Percentiles rank a stretch among this genome's conserved stretches.
These are phyloP conservation scores for Condylura cristata DNA, from an alignment of 2,113 vertebrate species.

Conservation along the genomic window DNA sequence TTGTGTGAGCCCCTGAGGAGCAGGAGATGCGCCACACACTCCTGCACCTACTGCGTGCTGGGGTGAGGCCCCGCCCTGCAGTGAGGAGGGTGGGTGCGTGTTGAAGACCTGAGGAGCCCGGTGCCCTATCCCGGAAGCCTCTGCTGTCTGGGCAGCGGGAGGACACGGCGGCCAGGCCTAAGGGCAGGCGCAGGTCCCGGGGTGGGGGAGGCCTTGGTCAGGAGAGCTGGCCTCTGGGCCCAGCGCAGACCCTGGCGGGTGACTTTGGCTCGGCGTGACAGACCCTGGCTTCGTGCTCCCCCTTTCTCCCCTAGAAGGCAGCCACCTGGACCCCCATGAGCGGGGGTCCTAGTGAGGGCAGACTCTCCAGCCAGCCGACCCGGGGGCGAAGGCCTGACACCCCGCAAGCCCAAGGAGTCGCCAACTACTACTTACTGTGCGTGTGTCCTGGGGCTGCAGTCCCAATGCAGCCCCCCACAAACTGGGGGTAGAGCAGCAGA, in stretches of 20 bases:
- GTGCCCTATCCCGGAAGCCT: not conserved
- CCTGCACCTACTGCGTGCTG: not conserved
- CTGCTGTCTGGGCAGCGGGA: not conserved
- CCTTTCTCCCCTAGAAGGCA: not conserved
- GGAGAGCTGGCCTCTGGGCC: not conserved
- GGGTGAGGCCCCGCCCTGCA: not conserved
- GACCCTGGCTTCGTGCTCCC: not conserved
- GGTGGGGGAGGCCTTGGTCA: not conserved
- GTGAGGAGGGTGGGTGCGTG: not conserved
- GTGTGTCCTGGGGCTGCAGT: too few relatives aligned
- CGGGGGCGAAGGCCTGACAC: not conserved
- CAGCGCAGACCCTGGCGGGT: not conserved
- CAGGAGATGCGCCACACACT: fast-evolving
- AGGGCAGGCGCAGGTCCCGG: not conserved
- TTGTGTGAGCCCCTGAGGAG: not conserved
- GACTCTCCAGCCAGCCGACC: not conserved
- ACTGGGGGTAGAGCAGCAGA: not conserved
- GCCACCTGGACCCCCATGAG: not conserved
- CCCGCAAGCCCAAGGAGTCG: fast-evolving
- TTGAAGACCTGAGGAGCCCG: not conserved
- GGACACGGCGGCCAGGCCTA: not conserved
- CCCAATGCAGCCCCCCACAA: not conserved
- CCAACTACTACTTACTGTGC: fast-evolving
- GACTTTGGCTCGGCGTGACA: not conserved
- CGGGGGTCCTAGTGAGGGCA: not conserved